Conservation (phyloP, 2,797 vertebrate genomes). For the Moxostoma hubbsi region DNA sequence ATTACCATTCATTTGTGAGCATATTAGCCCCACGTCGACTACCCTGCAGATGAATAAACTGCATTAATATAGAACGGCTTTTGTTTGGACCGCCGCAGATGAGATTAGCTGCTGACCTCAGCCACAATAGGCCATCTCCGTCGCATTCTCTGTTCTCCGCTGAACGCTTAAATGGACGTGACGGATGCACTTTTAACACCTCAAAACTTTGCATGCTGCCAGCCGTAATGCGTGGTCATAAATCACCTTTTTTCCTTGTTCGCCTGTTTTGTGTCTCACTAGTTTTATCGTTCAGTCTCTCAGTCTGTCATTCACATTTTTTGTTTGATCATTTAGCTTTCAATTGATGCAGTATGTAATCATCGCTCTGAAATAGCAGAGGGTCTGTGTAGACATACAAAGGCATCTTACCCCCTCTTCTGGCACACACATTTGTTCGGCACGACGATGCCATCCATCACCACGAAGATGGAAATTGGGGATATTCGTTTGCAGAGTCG, state of each 20-base stretch:
- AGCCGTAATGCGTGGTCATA: background rate
- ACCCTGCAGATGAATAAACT: conserved; percentile 18
- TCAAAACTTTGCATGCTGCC: background rate
- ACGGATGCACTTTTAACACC: conserved; percentile 11
- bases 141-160: conserved; percentile 13
- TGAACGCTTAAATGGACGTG: background rate
- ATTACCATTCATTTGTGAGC: conserved; percentile 13
- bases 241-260: background rate
- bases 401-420: conserved; percentile 56
- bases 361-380: too few species aligned
- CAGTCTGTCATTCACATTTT: conserved; percentile 17
- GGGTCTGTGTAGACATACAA: too few species aligned
- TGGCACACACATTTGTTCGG: conserved; percentile 46
- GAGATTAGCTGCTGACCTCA: conserved; percentile 15
- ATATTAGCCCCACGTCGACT: conserved; percentile 14
- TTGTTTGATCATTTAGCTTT: conserved; percentile 6
- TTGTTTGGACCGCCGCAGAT: conserved; percentile 26
- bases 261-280: background rate
- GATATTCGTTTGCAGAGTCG: conserved; percentile 44
- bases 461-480: conserved; percentile 33
- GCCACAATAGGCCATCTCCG: conserved; percentile 6
- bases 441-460: conserved; percentile 55
- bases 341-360: background rate
- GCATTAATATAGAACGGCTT: conserved; percentile 14
- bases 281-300: background rate